These are phyloP conservation scores for Lasioglossum figueresi DNA, from an alignment of 2,888 invertebrate genomes.

Conservation along the genomic window DNA sequence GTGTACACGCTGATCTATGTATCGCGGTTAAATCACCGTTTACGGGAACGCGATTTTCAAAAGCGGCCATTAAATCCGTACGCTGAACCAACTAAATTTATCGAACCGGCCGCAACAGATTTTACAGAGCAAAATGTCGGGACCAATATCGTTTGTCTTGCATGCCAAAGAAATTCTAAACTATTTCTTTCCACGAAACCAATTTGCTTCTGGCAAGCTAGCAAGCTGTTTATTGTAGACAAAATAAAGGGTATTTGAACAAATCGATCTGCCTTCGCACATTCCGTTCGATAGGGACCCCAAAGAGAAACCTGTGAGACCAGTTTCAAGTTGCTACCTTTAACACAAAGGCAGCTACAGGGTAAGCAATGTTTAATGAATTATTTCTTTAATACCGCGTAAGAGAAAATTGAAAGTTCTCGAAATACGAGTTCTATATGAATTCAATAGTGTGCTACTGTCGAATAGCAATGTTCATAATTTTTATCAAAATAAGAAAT, in stretches of 20 bases:
- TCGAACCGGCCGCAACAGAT: background rate
- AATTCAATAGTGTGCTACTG: background rate
- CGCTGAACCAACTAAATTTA: conserved; percentile 25
- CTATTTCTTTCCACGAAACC: background rate
- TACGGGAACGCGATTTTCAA: conserved; percentile 43
- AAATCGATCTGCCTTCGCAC: too few relatives aligned
- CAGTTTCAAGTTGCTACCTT: background rate
- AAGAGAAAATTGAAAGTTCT: too few relatives aligned
- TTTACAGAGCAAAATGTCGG: background rate
- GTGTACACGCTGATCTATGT: conserved; percentile 39
- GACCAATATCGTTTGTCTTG: background rate
- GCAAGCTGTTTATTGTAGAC: background rate
- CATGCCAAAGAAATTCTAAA: background rate
- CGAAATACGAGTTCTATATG: background rate
- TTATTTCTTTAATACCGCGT: too few relatives aligned
- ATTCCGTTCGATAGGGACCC: too few relatives aligned
- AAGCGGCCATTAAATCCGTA: conserved; percentile 34
- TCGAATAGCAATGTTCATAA: too few relatives aligned
- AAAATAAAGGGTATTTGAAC: too few relatives aligned
- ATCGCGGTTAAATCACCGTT: conserved; percentile 46
- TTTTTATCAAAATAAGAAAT: too few relatives aligned
- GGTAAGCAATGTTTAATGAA: too few relatives aligned
- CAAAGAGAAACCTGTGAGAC: background rate
- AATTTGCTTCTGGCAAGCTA: background rate
- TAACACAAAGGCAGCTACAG: too few relatives aligned